phyloP scores from a whole-genome alignment of 2,113 vertebrate genomes.

The Eudyptes chrysolophus region DNA sequence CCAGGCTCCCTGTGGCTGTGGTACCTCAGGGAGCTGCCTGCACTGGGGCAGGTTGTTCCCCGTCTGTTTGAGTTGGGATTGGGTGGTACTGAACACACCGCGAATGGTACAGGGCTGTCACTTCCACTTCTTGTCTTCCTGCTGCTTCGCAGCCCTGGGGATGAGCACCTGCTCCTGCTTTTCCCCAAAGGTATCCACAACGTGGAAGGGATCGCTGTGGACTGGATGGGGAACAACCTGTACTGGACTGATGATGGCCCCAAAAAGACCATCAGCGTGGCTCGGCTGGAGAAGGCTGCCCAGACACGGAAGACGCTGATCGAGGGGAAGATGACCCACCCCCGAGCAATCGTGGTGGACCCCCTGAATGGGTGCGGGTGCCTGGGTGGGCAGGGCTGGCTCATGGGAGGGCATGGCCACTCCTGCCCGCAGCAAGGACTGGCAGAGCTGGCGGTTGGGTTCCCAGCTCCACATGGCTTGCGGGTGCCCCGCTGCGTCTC shows the following conservation, averaged over 20 bases:
- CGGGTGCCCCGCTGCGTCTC: background rate
- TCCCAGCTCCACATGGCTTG: rapidly evolving
- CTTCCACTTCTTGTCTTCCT: background rate
- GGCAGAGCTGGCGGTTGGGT: background rate
- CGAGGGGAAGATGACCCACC: conserved; percentile 96
- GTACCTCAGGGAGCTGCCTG: background rate
- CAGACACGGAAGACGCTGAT: conserved; percentile 93
- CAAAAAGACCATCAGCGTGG: conserved; percentile 96
- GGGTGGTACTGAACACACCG: rapidly evolving
- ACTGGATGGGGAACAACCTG: conserved; percentile 97
- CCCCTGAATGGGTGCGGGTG: conserved; percentile 91
- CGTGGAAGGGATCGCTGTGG: conserved; percentile 93
- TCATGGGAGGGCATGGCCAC: rapidly evolving
- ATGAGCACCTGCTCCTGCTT: rapidly evolving
- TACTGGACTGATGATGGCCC: conserved; percentile 98
- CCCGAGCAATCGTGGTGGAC: conserved; percentile 93
- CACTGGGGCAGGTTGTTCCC: background rate
- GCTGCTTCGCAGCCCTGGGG: background rate
- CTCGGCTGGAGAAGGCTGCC: conserved; percentile 91
- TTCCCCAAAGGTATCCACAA: conserved; percentile 88
- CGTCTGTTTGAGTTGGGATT: rapidly evolving
- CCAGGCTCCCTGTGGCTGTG: background rate
- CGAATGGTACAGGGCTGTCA: background rate
- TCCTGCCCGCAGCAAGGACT: too few species aligned
- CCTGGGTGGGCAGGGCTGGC: background rate